Conservation (phyloP, 2,797 vertebrate species). For the Rallus crepitans region DNA sequence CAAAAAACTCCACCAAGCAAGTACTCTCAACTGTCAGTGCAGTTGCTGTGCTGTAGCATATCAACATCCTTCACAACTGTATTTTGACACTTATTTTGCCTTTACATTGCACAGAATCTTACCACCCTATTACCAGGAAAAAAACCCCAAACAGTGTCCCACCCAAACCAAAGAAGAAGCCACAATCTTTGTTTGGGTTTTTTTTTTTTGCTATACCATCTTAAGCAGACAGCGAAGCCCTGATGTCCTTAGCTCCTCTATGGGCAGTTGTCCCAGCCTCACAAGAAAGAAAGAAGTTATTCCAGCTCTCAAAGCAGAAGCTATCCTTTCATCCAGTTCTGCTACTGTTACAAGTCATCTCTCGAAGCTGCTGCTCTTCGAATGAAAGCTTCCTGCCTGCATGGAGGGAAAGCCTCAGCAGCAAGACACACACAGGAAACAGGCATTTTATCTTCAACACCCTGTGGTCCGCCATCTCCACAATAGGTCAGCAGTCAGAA, state of each 20-base stretch:
- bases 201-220: not conserved
- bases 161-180: not conserved
- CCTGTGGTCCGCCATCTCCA: not conserved
- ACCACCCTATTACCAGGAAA: not conserved
- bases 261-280: not conserved
- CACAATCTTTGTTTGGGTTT: not conserved
- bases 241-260: not conserved
- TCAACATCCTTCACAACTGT: not conserved
- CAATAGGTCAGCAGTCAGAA: conserved; percentile 3
- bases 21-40: not conserved
- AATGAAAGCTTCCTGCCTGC: not conserved
- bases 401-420: not conserved
- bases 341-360: not conserved
- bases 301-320: not conserved
- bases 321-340: not conserved
- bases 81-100: not conserved
- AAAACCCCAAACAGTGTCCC: not conserved
- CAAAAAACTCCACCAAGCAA: not conserved
- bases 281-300: not conserved
- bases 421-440: not conserved
- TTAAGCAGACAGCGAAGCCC: not conserved
- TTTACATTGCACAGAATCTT: not conserved
- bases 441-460: not conserved
- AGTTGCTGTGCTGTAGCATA: not conserved
- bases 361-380: not conserved